phyloP scores from a whole-genome alignment of 2,888 invertebrate species.

The Cantharis flavilabris region DNA sequence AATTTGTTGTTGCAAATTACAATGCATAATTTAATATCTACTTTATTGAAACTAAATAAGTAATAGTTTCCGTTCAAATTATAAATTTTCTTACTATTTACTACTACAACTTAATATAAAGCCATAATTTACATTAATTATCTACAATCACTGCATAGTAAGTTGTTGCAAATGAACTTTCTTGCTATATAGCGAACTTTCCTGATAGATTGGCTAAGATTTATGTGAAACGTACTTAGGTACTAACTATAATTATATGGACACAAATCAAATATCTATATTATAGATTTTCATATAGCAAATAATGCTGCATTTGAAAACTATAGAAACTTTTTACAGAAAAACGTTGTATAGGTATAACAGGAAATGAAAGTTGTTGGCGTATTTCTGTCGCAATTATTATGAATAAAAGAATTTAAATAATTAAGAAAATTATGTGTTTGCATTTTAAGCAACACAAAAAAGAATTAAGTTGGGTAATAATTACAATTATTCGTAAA shows the following conservation, averaged over 20 bases:
- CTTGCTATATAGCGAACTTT: not conserved
- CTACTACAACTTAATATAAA: not conserved
- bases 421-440: not conserved
- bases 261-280: not conserved
- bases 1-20: not conserved
- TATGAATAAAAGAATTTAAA: not conserved
- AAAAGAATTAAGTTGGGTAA: not conserved
- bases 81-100: not conserved
- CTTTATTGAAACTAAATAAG: not conserved
- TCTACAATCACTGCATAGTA: not conserved
- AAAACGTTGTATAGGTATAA: not conserved
- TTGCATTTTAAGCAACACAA: not conserved
- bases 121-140: not conserved
- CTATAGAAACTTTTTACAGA: not conserved
- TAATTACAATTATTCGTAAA: no score
- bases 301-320: not conserved
- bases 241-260: not conserved
- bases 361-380: slow-evolving; percentile 4
- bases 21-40: not conserved
- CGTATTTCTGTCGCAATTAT: not conserved
- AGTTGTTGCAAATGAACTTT: not conserved
- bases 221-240: not conserved
- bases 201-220: not conserved
- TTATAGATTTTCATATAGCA: not conserved
- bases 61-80: not conserved